Evolutionary conservation across 2,797 vertebrate species (phyloP).

Genomic region (Trematomus bernacchii): DNA sequence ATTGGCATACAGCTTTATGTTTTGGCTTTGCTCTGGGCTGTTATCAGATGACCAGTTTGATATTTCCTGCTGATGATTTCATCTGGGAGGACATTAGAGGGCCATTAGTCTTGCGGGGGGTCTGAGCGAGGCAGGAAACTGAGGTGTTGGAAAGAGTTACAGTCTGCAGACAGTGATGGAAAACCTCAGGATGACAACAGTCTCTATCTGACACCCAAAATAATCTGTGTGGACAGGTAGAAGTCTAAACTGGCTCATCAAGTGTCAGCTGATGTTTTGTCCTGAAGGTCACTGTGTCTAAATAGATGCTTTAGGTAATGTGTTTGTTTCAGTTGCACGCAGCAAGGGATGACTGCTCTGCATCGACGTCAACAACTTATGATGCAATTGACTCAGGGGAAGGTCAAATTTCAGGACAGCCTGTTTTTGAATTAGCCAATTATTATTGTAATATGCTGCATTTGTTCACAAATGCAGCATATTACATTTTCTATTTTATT

Average conservation of each 20-base stretch:
- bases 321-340: conserved; percentile 22
- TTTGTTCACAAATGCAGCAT: not conserved
- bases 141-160: conserved; percentile 69
- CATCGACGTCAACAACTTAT: not conserved
- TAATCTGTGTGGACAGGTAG: conserved; percentile 71
- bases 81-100: conserved; percentile 71
- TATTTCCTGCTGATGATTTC: conserved; percentile 79
- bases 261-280: conserved; percentile 56
- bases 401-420: not conserved
- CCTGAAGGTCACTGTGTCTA: conserved; percentile 41
- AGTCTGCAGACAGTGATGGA: conserved; percentile 59
- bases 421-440: not conserved
- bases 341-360: conserved; percentile 7
- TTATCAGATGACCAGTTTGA: conserved; percentile 68
- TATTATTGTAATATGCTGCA: too few species aligned
- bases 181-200: conserved; percentile 50
- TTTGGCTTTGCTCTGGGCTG: conserved; percentile 52
- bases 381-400: not conserved
- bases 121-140: conserved; percentile 58
- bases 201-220: conserved; percentile 42
- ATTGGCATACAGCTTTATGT: conserved; percentile 66
- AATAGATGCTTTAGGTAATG: conserved; percentile 56
- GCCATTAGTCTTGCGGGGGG: conserved; percentile 54
- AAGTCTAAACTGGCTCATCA: conserved; percentile 27
- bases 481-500: not conserved